Evolutionary conservation across 2,888 invertebrate genomes (phyloP), one percentile per base, ranked within the genome.

Genomic region (Chironomus tentans): DNA sequence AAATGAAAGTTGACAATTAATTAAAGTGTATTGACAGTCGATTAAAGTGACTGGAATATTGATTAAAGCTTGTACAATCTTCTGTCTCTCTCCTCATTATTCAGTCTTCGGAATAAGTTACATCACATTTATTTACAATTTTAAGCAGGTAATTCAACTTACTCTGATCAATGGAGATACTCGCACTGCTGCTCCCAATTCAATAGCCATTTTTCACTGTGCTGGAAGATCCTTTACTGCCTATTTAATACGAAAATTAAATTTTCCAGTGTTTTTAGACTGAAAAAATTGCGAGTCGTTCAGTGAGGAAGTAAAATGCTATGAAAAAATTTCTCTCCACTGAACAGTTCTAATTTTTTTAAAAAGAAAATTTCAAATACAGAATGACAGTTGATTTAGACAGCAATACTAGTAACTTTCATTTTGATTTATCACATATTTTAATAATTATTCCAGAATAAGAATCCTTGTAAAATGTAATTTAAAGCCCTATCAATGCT

Each of bases 151-250:
- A 62, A 48, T 73, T 74, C 78, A 80, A 82, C 80, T 85, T 87
- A 91, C 92, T 87, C 90, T 91, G 82, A 94, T 94, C 76, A 93
- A 84, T 73, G 94, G 93, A 72, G 93, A 92, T 79, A 94, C 92
- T 81, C 90, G 87, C 78, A 93, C 89, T 79, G 94, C 92, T 80
- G 91, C 86, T 82, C 87, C 87, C 79, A 86, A 80, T 74, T 77
- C 75, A 74, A 76, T 69, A 4, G 77, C 50, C 78, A 78, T 78
- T 71, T 78, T 77, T 71, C 38, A 47, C 18, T 74, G 12, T 21
- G 13, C 24, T 48, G 65, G 68, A 61, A 61, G 46, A 61, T 50
- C 15, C 18, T 21, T 69, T 15, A 68, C 28, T 15, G 28, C 38
- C 76, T 69, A 50, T 24, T 69, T 50, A 21, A 13, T 12, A 18